Evolutionary conservation across 2,888 invertebrate species (phyloP), one percentile per base, ranked within the genome.

Genomic region (Biston betularia): DNA sequence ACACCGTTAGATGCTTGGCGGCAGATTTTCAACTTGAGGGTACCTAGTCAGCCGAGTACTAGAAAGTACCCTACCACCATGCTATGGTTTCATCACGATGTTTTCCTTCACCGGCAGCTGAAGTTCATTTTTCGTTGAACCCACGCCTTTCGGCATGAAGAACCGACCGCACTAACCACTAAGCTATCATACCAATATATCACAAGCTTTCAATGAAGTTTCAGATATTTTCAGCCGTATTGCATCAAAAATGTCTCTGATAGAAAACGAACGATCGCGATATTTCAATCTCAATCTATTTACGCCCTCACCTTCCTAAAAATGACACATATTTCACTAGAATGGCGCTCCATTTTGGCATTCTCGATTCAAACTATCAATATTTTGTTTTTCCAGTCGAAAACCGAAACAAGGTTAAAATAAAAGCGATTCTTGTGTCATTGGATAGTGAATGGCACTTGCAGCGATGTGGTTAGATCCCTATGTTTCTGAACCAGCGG

Each of bases 381-480:
- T 71, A 69, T 65, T 68, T 69, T 34, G 50, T 8, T 50, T 50
- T 74, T 79, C 72, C 76, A 78, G 79, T 80, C 79, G 77, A 74
- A 80, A 80, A 75, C 73, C 72, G 75, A 73, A 79, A 79, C 78
- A 72, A 73, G 77, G 82, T n/a, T 78, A 75, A 77, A 81, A 80
- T 80, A 75, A 77, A 83, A 83, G 75, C 73, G 75, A 75, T 81
- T 77, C 74, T 67, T 75, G 69, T 75, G 73, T 77, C 75, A 75
- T 78, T 81, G 79, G 73, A 80, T 80, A 74, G 75, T 66, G 73
- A 71, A 70, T 70, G 72, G 70, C 69, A 75, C 54, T 71, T 67
- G 70, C 68, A 64, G 70, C 48, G 45, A 14, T 35, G 54, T 35
- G 38, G 64, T 65, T 54, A 54, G 56, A 38, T 35, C 54, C 60